Base-by-base conservation (phyloP, 2,797 vertebrate species). In the Phrynocephalus vlangalii region DNA sequence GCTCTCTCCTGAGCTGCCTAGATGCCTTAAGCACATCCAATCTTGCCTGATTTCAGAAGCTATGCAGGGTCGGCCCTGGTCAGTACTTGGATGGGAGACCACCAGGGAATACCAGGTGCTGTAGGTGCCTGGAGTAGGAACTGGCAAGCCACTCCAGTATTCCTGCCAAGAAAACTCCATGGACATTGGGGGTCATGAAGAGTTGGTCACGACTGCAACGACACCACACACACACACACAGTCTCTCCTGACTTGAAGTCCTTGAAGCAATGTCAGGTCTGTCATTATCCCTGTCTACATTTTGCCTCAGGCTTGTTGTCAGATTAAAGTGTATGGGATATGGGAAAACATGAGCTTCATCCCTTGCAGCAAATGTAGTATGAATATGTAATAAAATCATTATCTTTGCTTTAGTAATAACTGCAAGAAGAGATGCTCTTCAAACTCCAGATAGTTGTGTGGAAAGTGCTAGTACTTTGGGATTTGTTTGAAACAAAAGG, bases 361-460 rank as follows among this genome's bases (percentile, higher is more conserved):
- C 28, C 9, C 66, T 24, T 67, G 71, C 5, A 30, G 71, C 38
- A 33, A 33, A 5, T 10, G 71, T 73, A 30, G 30, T 30, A 73
- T 73, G n/a, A 70, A 82, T 60, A 50, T 84, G 20, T 1, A 44
- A 44, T 44, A 44, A 44, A 44, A 44, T 44, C 38, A 44, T 44
- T 5, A 44, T 44, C 38, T 44, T 44, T 44, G 38, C 3, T 38
- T 56, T 84, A 52, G 50, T 60, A 60, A 73, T 73, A 33, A 33
- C 60, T 73, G 22, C 48, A 30, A 73, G n/a, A 83, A 83, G 44
- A 83, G 50, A 56, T 83, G 48, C 10, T 68, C n/a, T 56, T 83
- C 50, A 50, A 71, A 72, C 71, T 56, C 38, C n/a, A 24, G 28
- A 56, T 16, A 52, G 52, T 72, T 71, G 48, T 71, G 22, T 30